Percentiles rank a stretch among this genome's conserved stretches.
Evolutionary conservation across 2,888 invertebrate genomes (phyloP).

Genomic region (Sinotaia quadrata): DNA sequence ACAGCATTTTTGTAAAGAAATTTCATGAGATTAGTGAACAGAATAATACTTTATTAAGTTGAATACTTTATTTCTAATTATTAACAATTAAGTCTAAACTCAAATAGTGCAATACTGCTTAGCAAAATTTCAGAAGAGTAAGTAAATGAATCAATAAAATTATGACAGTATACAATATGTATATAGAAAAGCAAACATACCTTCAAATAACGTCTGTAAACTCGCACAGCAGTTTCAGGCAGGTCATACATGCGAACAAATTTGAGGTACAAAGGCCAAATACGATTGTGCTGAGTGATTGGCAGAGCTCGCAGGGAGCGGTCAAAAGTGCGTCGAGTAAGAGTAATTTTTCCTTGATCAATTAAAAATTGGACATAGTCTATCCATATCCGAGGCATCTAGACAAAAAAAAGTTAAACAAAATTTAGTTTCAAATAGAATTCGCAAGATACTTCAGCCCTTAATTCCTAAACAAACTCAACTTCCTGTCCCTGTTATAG

Average conservation of each 20-base stretch:
- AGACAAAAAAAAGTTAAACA: constrained; percentile 7
- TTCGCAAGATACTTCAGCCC: not conserved
- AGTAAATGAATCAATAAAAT: too few relatives aligned
- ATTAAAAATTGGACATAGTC: constrained; percentile 96
- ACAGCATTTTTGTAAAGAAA: too few relatives aligned
- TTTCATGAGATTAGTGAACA: too few relatives aligned
- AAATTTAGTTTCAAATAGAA: not conserved
- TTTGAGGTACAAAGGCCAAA: constrained; percentile 96
- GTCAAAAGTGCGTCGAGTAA: constrained; percentile 94
- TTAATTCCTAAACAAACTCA: too few relatives aligned
- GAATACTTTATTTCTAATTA: too few relatives aligned
- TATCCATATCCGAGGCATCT: constrained; percentile 99
- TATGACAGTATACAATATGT: too few relatives aligned
- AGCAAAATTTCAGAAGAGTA: too few relatives aligned
- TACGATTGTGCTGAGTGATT: constrained; percentile 96
- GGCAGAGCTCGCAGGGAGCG: constrained; percentile 95
- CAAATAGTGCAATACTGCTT: too few relatives aligned
- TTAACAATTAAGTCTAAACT: too few relatives aligned
- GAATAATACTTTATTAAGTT: too few relatives aligned
- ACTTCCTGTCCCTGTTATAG: too few relatives aligned
- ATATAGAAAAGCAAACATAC: too few relatives aligned
- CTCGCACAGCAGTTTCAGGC: constrained; percentile 94
- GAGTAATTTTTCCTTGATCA: constrained; percentile 88
- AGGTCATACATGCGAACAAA: constrained; percentile 91
- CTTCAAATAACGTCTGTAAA: constrained; percentile 94